Percentiles rank a stretch among this genome's conserved stretches.
phyloP scores from a whole-genome alignment of 2,888 invertebrate genomes.

The Agelastica alni region DNA sequence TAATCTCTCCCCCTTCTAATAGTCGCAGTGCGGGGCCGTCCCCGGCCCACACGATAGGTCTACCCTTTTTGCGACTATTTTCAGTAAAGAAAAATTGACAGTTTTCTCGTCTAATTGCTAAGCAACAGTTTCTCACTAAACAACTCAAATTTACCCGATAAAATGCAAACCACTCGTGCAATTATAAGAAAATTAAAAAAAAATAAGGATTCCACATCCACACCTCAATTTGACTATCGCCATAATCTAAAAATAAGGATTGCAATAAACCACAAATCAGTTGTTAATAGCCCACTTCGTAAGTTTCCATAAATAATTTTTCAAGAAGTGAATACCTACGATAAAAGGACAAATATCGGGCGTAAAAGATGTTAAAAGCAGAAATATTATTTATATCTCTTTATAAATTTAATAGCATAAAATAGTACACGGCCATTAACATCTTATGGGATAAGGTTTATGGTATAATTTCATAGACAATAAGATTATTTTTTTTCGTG shows the following conservation, averaged over 20 bases:
- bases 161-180: too few relatives aligned
- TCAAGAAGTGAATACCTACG: slow-evolving; percentile 5
- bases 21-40: too few relatives aligned
- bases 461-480: slow-evolving; percentile 30
- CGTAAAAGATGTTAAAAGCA: slow-evolving; percentile 24
- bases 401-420: slow-evolving; percentile 35
- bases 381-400: slow-evolving; percentile 33
- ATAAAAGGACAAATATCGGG: slow-evolving; percentile 24
- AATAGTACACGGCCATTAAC: slow-evolving; percentile 31
- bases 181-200: too few relatives aligned
- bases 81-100: too few relatives aligned
- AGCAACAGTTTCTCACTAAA: too few relatives aligned
- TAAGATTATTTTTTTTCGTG: slow-evolving; percentile 32
- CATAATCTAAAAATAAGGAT: neutral
- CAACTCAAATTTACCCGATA: too few relatives aligned
- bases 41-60: too few relatives aligned
- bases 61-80: too few relatives aligned
- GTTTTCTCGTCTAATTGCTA: too few relatives aligned
- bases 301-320: slow-evolving; percentile 18
- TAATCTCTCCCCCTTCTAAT: too few relatives aligned
- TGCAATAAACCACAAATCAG: slow-evolving; percentile 9
- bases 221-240: neutral
- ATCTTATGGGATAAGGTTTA: slow-evolving; percentile 30
- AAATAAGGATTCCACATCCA: neutral
- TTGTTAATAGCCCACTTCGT: slow-evolving; percentile 11